These are phyloP conservation scores for Panthera uncia DNA, from an alignment of 2,113 vertebrate genomes.

Conservation along the genomic window DNA sequence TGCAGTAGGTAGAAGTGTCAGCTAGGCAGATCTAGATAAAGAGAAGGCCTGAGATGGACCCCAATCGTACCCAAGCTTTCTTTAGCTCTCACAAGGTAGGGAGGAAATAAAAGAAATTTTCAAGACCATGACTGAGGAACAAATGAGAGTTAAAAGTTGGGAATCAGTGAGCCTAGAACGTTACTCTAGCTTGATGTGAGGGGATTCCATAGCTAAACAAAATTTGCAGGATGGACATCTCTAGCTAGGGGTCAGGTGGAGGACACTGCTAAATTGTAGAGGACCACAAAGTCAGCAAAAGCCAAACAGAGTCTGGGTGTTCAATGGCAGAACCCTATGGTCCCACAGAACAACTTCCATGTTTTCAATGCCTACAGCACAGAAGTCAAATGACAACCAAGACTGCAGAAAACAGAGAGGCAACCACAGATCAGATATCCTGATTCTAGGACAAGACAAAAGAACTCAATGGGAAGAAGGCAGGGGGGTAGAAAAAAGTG, in stretches of 20 bases:
- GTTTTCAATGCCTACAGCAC: not conserved
- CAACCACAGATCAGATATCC: not conserved
- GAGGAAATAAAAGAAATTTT: not conserved
- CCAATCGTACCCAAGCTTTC: not conserved
- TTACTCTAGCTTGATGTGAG: not conserved
- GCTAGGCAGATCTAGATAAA: not conserved
- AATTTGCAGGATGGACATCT: not conserved
- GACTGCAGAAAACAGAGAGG: not conserved
- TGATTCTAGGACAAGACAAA: not conserved
- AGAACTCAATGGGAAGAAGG: not conserved
- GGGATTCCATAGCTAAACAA: not conserved
- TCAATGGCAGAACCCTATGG: not conserved
- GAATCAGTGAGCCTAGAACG: not conserved
- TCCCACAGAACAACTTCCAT: not conserved
- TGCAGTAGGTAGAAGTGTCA: not conserved
- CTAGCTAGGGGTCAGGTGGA: not conserved
- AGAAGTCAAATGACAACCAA: not conserved
- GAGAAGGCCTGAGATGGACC: not conserved
- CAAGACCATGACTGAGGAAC: not conserved
- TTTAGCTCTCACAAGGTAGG: not conserved
- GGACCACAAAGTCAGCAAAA: not conserved
- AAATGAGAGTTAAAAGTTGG: not conserved
- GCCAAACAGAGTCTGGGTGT: not conserved
- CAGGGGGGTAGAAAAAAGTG: not conserved
- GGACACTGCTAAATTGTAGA: not conserved